Percentiles rank a stretch among this genome's conserved stretches.
phyloP scores from a whole-genome alignment of 2,888 invertebrate genomes.

The Lepidochrysops patricia region DNA sequence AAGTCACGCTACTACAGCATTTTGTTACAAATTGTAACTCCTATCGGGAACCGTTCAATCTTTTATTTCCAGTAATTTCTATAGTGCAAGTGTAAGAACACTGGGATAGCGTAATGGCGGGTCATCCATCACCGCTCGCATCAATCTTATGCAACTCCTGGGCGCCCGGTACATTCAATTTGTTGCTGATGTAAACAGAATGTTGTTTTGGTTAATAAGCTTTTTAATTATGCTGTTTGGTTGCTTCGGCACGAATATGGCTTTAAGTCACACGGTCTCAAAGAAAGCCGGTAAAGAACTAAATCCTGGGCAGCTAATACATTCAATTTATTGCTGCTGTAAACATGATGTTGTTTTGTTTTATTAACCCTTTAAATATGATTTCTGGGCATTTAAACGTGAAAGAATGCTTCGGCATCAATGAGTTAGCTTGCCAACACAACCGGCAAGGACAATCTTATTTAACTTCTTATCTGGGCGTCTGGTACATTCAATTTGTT shows the following conservation, averaged over 20 bases:
- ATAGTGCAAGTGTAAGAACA: background rate
- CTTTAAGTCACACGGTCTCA: too few species aligned
- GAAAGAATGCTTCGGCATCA: too few species aligned
- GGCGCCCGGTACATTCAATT: conserved; percentile 44
- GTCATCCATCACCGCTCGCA: conserved; percentile 46
- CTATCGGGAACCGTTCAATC: background rate
- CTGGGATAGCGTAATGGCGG: conserved; percentile 18
- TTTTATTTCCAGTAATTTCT: conserved; percentile 2
- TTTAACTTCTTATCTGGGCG: conserved; percentile 47
- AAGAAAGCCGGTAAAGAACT: too few species aligned
- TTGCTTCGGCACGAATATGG: too few species aligned
- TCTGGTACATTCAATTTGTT: conserved; percentile 41
- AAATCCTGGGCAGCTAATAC: conserved; percentile 49
- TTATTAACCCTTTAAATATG: background rate
- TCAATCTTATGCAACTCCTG: conserved; percentile 59
- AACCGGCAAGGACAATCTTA: too few species aligned
- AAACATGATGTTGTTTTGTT: background rate
- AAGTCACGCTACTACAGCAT: too few species aligned
- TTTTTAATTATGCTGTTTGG: background rate
- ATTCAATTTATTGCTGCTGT: conserved; percentile 29
- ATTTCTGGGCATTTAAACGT: too few species aligned
- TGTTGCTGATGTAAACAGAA: conserved; percentile 20
- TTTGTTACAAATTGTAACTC: background rate
- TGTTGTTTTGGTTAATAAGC: background rate
- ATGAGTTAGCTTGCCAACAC: too few species aligned